Conservation (phyloP, 1,140 invertebrate genomes). For the Trachelipus rathkii region DNA sequence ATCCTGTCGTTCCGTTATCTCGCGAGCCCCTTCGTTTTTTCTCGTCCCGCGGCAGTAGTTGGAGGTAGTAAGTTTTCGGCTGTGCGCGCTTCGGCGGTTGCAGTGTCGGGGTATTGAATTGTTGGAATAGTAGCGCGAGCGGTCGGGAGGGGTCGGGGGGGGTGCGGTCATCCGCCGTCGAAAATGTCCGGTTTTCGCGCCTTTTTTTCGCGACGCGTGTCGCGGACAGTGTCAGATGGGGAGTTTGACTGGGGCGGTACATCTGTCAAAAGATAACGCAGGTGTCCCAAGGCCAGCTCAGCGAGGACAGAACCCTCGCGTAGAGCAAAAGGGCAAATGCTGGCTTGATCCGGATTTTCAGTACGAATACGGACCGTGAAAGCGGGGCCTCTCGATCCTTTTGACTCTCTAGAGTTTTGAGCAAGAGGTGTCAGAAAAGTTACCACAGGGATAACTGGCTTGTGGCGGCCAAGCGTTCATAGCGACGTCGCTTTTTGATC, state of each 20-base stretch:
- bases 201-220: too few species aligned
- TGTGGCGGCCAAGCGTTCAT: constrained; percentile 77
- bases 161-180: too few species aligned
- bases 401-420: constrained; percentile 59
- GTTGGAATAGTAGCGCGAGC: too few species aligned
- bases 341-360: constrained; percentile 70
- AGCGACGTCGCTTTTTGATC: constrained; percentile 78
- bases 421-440: constrained; percentile 76
- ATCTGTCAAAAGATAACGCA: constrained; percentile 8
- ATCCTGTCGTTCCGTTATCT: too few species aligned
- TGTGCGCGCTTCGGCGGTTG: too few species aligned
- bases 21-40: too few species aligned
- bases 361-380: constrained; percentile 52
- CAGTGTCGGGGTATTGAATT: too few species aligned
- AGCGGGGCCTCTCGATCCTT: constrained; percentile 9
- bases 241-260: constrained; percentile 10
- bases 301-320: constrained; percentile 76
- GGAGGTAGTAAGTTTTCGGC: too few species aligned
- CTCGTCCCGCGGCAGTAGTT: too few species aligned
- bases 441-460: constrained; percentile 80
- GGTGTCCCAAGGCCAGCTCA: constrained; percentile 79
- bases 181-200: too few species aligned
- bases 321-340: constrained; percentile 79
- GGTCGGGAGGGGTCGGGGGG: too few species aligned
- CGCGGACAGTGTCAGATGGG: not conserved